Base-by-base conservation (phyloP, 2,113 vertebrate species). In the Psammodynastes pulverulentus region DNA sequence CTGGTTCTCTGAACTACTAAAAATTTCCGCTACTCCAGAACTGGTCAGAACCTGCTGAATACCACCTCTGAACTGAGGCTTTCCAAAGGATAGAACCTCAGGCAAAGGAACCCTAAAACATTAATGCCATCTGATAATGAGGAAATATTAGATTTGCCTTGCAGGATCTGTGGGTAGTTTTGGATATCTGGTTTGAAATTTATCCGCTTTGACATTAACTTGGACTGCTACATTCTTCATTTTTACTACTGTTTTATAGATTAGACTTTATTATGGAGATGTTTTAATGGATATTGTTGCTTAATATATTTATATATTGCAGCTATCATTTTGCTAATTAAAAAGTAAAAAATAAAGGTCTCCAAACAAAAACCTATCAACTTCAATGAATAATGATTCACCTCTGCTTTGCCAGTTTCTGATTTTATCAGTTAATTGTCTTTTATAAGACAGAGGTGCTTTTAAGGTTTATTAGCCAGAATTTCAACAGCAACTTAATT, bases 401-500 rank as follows among this genome's bases (percentile, higher is more conserved):
- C 24, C 5, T n/a, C 85, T 48, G 89, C 91, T 88, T 86, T 1
- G 51, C 56, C 94, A 89, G 87, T 54, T 51, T 21, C 53, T 43
- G 88, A n/a, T 89, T 94, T 87, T 56, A 3, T 84, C 51, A 86
- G 53, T 62, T 96, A 91, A 67, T 48, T 90, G 54, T 15, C 52
- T 0, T 51, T 9, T 90, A 79, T 92, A 23, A 95, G 52, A 13
- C 86, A 24, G 86, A 0, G 89, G 58, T 84, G 0, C 89, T 2
- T 91, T 87, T 0, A 53, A 87, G n/a, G 88, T 93, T 0, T 89
- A 91, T 21, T 10, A 34, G 1, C 92, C 0, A 0, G 0, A 0
- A 39, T 87, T 94, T 88, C 89, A 94, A 84, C 90, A 90, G 54
- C 19, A 92, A 0, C 53, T 94, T 93, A 93, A 93, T 13, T 90